These are phyloP conservation scores for Microctenopoma steveboyesi DNA, from an alignment of 2,797 vertebrate species.

Conservation along the genomic window DNA sequence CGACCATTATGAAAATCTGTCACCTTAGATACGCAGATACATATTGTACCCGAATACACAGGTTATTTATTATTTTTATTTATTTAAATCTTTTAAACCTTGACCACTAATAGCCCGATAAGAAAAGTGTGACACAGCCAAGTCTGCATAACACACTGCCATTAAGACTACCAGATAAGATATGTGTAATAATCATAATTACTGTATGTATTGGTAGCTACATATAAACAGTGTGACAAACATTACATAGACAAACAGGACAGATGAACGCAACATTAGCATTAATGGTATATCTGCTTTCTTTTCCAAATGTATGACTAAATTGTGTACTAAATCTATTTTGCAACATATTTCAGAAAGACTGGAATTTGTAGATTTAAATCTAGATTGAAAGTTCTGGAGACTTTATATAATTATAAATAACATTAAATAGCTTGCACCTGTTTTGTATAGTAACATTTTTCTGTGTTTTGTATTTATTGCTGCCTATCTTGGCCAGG, in stretches of 20 bases:
- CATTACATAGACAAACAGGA: constrained; percentile 11
- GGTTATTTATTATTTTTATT: too few species aligned
- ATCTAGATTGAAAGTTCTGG: too few species aligned
- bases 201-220: constrained; percentile 2
- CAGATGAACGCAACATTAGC: not conserved
- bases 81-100: not conserved
- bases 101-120: not conserved
- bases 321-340: too few species aligned
- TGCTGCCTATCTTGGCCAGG: too few species aligned
- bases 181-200: not conserved
- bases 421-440: too few species aligned
- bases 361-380: too few species aligned
- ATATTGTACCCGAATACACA: not conserved
- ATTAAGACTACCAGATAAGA: constrained; percentile 1
- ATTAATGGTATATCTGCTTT: not conserved
- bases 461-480: too few species aligned
- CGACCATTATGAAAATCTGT: not conserved
- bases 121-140: not conserved
- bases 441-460: too few species aligned
- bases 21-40: not conserved
- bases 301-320: too few species aligned
- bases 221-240: constrained; percentile 3
- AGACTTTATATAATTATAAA: too few species aligned
- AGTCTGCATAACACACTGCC: not conserved
- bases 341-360: too few species aligned